Evolutionary conservation across 1,140 invertebrate species (phyloP), one percentile per base, ranked within the genome.

Genomic region (Lepidostoma basale): DNA sequence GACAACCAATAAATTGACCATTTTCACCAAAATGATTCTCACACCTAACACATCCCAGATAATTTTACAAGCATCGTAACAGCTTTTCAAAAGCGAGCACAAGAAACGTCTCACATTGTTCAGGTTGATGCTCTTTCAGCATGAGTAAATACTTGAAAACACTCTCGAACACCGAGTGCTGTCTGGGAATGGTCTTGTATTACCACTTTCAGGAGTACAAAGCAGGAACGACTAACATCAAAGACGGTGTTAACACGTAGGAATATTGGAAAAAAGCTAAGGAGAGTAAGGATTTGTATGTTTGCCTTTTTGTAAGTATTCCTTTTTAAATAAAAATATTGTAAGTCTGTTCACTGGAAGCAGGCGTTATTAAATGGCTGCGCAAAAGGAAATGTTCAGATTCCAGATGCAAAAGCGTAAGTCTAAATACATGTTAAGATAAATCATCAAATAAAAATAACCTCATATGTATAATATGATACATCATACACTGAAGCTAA

Each of bases 251-350:
- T 56, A 39, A 36, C 52, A 28, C n/a, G 39, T 42, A n/a, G 14
- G 42, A 47, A 62, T 62, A 62, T 62, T 62, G 60, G 60, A 45
- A 45, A 62, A 62, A 45, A 45, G 22, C 58, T 26, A 40, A 42
- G 25, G 40, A 62, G 28, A 26, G 60, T 18, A 18, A 36, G 58
- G 58, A 62, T 62, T 62, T 47, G 42, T 62, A 62, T 62, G 42
- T 62, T 44, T 62, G 40, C 42, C 60, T 62, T 49, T 47, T 49
- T 63, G 28, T 63, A 52, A 49, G 42, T 49, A 22, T 63, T 63
- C 44, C 62, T 18, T 63, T 63, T 49, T 47, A 20, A 47, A 4
- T 23, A 26, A 49, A 63, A 63, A 47, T 10, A 49, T 33, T 49
- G 16, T 47, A 63, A 47, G 62, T 63, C 60, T 20, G 60, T 26